Conservation (phyloP, 2,797 vertebrate genomes). For the Enteromius fasciolatus region DNA sequence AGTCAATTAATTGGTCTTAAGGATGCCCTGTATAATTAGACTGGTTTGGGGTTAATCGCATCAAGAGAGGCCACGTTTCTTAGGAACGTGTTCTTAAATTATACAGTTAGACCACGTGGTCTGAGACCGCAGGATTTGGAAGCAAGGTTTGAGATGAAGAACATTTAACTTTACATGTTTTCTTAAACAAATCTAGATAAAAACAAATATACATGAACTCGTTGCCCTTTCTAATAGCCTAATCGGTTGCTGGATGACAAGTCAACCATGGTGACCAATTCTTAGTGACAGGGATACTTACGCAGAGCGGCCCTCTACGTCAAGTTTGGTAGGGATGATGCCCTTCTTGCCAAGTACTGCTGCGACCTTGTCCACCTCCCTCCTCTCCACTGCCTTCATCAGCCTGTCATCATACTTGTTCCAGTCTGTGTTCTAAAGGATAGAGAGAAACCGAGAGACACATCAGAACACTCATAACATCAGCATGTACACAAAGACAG, state of each 20-base stretch:
- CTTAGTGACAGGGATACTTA: slow-evolving; percentile 77
- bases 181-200: not conserved
- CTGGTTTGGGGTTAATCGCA: slow-evolving; percentile 14
- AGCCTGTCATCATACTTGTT: slow-evolving; percentile 96
- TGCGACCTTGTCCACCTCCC: slow-evolving; percentile 92
- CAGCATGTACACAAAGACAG: slow-evolving; percentile 13
- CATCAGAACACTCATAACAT: slow-evolving; percentile 13
- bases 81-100: not conserved
- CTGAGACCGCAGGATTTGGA: not conserved
- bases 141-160: not conserved
- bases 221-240: not conserved
- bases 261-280: not conserved
- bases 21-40: not conserved
- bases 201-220: not conserved
- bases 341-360: slow-evolving; percentile 93
- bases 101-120: not conserved
- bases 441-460: slow-evolving; percentile 7
- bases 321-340: slow-evolving; percentile 90
- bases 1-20: not conserved
- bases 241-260: not conserved
- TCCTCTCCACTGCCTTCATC: slow-evolving; percentile 96
- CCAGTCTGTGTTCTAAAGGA: slow-evolving; percentile 89
- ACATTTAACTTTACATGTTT: not conserved
- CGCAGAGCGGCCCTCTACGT: slow-evolving; percentile 95
- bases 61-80: not conserved